Evolutionary conservation across 2,888 invertebrate genomes (phyloP), one percentile per base, ranked within the genome.

Genomic region (Hirtodrosophila duncani): DNA sequence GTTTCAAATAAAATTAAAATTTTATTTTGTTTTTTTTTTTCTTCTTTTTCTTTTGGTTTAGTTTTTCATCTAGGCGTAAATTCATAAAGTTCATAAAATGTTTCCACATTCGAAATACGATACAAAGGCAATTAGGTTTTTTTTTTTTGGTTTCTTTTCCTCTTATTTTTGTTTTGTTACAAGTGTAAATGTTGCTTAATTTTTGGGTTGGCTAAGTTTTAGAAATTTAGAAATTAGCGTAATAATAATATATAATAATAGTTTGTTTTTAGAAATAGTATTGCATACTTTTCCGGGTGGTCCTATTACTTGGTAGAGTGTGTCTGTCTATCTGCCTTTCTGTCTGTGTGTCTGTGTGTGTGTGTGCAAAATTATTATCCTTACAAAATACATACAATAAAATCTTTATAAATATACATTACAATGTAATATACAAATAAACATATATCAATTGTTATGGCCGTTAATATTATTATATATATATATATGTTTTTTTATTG

Each of bases 41-140:
- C 7, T 18, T 39, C 48, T 55, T 48, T 42, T 49, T 23, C 34
- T 10, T 33, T 41, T 26, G 20, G 46, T 14, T 39, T 53, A 36
- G 41, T 51, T 51, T 52, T 53, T 58, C 61, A 37, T 63, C 58
- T 67, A 62, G 49, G 53, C 72, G 56, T 59, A 59, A 52, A 58
- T 63, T 53, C 67, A 63, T 44, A 49, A 79, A 78, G 65, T 81
- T 81, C 63, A 74, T 67, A 64, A 70, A 79, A 70, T 67, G 64
- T 77, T 80, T 81, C 41, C 50, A 63, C 51, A 51, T 57, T 63
- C 60, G 62, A 75, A 70, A 82, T 79, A 79, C 68, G 81, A 79
- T 82, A 79, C 65, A 74, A 79, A 82, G 82, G 79, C 79, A 81
- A 60, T 81, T 67, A 63, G 79, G 79, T 80, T 63, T 66, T 42